Evolutionary conservation across 2,797 vertebrate species (phyloP).

Genomic region (Amphiprion clarkii): DNA sequence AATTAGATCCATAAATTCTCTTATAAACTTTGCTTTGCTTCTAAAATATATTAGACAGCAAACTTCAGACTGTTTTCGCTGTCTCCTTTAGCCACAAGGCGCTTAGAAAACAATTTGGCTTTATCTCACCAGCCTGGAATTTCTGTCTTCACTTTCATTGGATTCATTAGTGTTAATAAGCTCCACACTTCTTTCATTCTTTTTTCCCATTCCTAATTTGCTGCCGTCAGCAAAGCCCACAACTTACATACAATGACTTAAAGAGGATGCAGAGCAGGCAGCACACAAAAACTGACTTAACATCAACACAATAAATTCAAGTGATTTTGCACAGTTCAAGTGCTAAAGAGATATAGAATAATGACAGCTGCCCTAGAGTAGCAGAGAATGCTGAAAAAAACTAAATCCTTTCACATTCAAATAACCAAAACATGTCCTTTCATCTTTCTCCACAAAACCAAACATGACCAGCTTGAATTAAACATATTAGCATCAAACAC

Average conservation of each 20-base stretch:
- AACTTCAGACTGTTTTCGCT: constrained; percentile 3
- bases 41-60: neutral
- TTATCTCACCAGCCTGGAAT: constrained; percentile 27
- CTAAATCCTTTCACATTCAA: neutral
- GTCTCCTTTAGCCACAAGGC: constrained; percentile 2
- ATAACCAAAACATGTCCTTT: constrained; percentile 8
- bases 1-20: constrained; percentile 21
- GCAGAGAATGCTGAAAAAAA: neutral
- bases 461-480: constrained; percentile 9
- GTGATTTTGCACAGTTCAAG: constrained; percentile 9
- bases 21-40: neutral
- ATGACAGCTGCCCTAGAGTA: neutral
- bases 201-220: constrained; percentile 28
- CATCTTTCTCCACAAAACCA: constrained; percentile 16
- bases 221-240: constrained; percentile 9
- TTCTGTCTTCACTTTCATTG: constrained; percentile 23
- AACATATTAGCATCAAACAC: neutral
- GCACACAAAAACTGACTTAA: constrained; percentile 1
- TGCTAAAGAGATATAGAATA: neutral
- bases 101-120: constrained; percentile 26
- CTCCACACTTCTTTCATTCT: neutral
- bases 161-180: constrained; percentile 24
- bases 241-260: constrained; percentile 3
- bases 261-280: constrained; percentile 32
- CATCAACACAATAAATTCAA: constrained; percentile 24